Base-by-base conservation (phyloP, 1,140 invertebrate species). In the Chironomus tepperi region DNA sequence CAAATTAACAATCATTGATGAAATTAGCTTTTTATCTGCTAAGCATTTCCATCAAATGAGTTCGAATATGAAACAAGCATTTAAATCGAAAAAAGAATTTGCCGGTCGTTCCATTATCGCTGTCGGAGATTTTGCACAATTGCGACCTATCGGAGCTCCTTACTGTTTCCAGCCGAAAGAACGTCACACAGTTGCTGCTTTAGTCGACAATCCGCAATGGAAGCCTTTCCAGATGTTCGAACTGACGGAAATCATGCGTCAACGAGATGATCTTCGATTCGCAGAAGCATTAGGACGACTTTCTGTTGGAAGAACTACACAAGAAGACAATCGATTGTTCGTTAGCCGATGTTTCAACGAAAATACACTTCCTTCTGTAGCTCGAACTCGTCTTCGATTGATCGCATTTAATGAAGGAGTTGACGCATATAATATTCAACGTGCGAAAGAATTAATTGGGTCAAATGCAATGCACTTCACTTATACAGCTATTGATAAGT, bases 1-100 rank as follows among this genome's bases (percentile, higher is more conserved):
- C n/a, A n/a, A 79, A 76, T 64, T 79, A 10, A 43, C 81, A 43
- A 80, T 83, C 34, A 79, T 82, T 72, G 81, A 82, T 77, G 81
- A 83, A 77, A 77, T 82, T 42, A 79, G 78, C 21, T 75, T 80
- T 6, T 79, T 78, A 43, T 9, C 70, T 7, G 75, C n/a, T n/a
- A n/a, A 64, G 70, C 76, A 76, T 42, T 75, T 81, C 10, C 6
- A 75, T 21, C 57, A 78, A 70, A 77, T 83, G 12, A 76, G 81
- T 74, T 64, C 34, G 7, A 47, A 80, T 42, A 47, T 82, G 8
- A 73, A 77, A 73, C 78, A 81, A 78, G 79, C 82, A 70, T 78
- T 79, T 67, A 74, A 77, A 15, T 74, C 16, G 12, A 75, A 76
- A 15, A 42, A 76, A 75, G 21, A 43, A 21, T 79, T 79, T 76